Evolutionary conservation across 2,797 vertebrate species (phyloP).

Genomic region (Enteromius trimaculatus): DNA sequence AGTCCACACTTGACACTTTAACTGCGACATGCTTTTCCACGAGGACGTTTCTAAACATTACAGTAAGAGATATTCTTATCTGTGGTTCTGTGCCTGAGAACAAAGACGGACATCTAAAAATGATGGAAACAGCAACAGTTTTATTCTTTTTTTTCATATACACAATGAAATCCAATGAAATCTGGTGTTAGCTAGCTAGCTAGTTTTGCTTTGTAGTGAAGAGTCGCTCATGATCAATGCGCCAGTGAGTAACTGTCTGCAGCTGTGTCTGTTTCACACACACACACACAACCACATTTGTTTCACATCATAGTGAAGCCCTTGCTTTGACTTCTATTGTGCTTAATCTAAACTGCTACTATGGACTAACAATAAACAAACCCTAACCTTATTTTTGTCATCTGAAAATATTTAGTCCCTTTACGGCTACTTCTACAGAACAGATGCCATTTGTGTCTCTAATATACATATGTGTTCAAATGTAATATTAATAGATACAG

Average conservation of each 20-base stretch:
- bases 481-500: not conserved
- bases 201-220: not conserved
- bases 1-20: constrained; percentile 35
- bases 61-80: constrained; percentile 1
- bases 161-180: not conserved
- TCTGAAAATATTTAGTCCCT: not conserved
- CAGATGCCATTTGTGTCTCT: not conserved
- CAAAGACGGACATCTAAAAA: not conserved
- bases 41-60: constrained; percentile 3
- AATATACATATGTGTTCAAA: not conserved
- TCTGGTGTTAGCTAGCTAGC: not conserved
- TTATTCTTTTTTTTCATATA: not conserved
- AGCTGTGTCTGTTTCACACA: constrained; percentile 9
- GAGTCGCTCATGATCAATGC: not conserved
- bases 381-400: not conserved
- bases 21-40: constrained; percentile 39
- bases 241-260: constrained; percentile 8
- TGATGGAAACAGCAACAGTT: not conserved
- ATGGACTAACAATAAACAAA: not conserved
- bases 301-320: not conserved
- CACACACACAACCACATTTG: not conserved
- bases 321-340: not conserved
- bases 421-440: not conserved
- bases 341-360: not conserved
- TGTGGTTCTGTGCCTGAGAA: not conserved